phyloP scores from a whole-genome alignment of 1,140 invertebrate species.

The Bombus vancouverensis region DNA sequence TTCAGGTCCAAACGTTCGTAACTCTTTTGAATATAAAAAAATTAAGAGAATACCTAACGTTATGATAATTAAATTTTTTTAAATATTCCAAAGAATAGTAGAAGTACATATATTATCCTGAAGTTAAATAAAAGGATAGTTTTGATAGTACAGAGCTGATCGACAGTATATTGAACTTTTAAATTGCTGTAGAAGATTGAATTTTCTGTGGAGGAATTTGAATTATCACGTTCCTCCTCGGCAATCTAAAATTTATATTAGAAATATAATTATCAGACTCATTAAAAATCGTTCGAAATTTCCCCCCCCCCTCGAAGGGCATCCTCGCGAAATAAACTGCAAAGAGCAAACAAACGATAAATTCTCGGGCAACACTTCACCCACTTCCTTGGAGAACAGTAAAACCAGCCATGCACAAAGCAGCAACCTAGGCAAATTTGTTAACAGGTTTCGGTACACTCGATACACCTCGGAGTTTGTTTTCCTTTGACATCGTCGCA shows the following conservation, averaged over 20 bases:
- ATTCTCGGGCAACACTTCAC: neutral
- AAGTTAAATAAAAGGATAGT: no score
- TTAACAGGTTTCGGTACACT: conserved; percentile 3
- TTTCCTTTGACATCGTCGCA: conserved; percentile 14
- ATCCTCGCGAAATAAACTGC: neutral
- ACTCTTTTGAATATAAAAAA: neutral
- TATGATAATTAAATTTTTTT: neutral
- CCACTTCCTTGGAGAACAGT: neutral
- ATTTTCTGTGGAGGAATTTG: no score
- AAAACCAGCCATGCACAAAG: conserved; percentile 2
- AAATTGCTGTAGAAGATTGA: neutral
- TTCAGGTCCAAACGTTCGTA: neutral
- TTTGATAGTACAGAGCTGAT: no score
- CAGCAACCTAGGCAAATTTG: neutral
- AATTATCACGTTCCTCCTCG: neutral
- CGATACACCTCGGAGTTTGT: neutral
- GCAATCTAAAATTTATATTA: neutral
- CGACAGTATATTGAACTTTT: neutral
- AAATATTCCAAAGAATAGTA: neutral
- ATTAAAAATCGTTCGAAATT: neutral
- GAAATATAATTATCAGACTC: neutral
- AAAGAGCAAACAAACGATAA: neutral
- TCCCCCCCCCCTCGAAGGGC: no score
- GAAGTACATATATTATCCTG: neutral
- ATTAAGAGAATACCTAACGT: neutral